phyloP scores from a whole-genome alignment of 2,888 invertebrate species.

The Protodeltote pygarga region DNA sequence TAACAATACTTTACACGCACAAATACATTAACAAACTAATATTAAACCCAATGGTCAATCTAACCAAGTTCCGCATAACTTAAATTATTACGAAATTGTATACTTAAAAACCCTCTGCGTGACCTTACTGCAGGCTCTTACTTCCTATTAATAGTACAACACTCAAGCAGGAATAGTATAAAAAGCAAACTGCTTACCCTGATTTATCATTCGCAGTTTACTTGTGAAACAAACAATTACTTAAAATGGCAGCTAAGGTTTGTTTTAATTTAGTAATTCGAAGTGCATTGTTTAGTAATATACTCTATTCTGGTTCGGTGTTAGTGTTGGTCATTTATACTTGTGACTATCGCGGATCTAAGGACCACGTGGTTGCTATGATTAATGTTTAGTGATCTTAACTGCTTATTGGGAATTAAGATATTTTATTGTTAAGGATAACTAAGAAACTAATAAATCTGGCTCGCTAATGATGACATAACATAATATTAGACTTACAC shows the following conservation, averaged over 20 bases:
- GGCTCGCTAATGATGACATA: no score
- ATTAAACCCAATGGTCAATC: constrained; percentile 38
- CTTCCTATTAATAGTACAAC: constrained; percentile 79
- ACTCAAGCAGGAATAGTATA: constrained; percentile 70
- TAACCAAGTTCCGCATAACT: constrained; percentile 75
- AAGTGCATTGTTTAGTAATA: constrained; percentile 27
- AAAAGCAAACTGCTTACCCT: constrained; percentile 69
- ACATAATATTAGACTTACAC: no score
- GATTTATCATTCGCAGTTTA: constrained; percentile 80
- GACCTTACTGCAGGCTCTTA: constrained; percentile 79
- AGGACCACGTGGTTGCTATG: no score
- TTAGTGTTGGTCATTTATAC: no score
- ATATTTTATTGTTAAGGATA: no score
- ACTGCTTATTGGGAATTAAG: no score
- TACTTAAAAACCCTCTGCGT: constrained; percentile 73
- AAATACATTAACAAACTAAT: constrained; percentile 6
- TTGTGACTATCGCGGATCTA: no score
- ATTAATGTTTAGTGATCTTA: no score
- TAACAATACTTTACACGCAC: no score
- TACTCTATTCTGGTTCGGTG: no score
- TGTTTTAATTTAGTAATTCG: constrained; percentile 25
- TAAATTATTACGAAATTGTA: constrained; percentile 71
- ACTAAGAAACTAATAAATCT: no score
- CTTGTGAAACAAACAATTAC: constrained; percentile 76
- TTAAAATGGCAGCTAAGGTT: constrained; percentile 84